Evolutionary conservation across 2,888 invertebrate species (phyloP), one percentile per base, ranked within the genome.

Genomic region (Eupithecia vulgata): DNA sequence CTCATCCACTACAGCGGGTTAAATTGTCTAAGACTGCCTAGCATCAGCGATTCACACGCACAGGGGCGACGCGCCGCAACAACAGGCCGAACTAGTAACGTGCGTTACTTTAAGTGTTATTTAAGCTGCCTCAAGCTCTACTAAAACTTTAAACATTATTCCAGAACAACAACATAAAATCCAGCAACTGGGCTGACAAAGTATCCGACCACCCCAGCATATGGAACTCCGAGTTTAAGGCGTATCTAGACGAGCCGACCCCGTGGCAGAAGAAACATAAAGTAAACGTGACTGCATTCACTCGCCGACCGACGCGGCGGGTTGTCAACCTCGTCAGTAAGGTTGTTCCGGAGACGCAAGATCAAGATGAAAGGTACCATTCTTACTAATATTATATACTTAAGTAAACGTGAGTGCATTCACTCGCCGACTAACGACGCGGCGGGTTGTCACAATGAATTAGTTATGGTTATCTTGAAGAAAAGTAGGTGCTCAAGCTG

Each of bases 181-280:
- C 90, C 0, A 84, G 78, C 48, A 87, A 84, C 74, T 95, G 94
- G 94, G 90, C 89, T 76, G 90, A 91, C 2, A 87, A 83, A 73
- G 76, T 89, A 12, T 87, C 93, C 0, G 78, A 85, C 0, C 93
- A 95, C 71, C 92, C 93, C 0, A 95, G 94, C 78, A 95, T 95
- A 45, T 95, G 95, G 95, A 86, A 83, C 5, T 77, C 80, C 17
- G 86, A 85, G 7, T 95, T 88, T 76, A 78, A 61, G 8, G 71
- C 81, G 1, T 78, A 91, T 74, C 68, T 92, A 0, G 52, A 78
- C 0, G 86, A 91, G 0, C 10, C 77, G 0, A 76, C 76, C 1
- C 93, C 93, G 0, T 94, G 94, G 94, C 79, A 78, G 76, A 92
- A 87, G 80, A 90, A 90, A 74, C 80, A 82, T 0, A 87, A 83